Conservation (phyloP, 2,888 invertebrate genomes). For the Zonitis immaculata region DNA sequence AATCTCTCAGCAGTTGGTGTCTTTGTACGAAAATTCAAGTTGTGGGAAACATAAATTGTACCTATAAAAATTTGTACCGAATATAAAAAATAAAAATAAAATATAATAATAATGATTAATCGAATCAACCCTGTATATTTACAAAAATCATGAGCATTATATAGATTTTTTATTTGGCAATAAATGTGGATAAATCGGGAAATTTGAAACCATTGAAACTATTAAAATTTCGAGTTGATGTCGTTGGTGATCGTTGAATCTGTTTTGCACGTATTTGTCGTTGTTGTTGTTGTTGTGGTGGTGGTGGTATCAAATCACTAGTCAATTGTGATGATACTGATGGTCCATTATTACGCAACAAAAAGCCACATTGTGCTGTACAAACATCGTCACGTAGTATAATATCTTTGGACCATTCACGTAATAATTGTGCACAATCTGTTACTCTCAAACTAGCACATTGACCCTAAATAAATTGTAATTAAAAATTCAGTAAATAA, state of each 20-base stretch:
- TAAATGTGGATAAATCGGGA: constrained; percentile 70
- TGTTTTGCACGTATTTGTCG: constrained; percentile 29
- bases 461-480: constrained; percentile 62
- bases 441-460: constrained; percentile 85
- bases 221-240: constrained; percentile 41
- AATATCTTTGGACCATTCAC: constrained; percentile 79
- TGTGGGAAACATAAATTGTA: background rate
- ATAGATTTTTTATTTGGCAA: constrained; percentile 44
- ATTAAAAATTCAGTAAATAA: background rate
- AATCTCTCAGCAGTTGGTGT: background rate
- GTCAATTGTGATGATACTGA: no score
- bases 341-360: constrained; percentile 49
- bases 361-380: constrained; percentile 82
- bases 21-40: background rate
- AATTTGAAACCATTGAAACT: constrained; percentile 64
- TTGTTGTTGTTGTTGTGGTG: constrained; percentile 41
- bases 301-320: constrained; percentile 43
- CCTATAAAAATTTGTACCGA: background rate
- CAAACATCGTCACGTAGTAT: constrained; percentile 84
- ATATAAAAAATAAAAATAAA: background rate
- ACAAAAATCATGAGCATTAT: background rate
- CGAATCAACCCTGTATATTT: background rate
- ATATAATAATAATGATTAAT: background rate
- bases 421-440: constrained; percentile 76
- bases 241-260: constrained; percentile 24